A percentile compares a stretch with the other conserved stretches of the same genome.
Evolutionary conservation across 2,113 vertebrate species (phyloP).

Genomic region (Copsychus sechellarum): DNA sequence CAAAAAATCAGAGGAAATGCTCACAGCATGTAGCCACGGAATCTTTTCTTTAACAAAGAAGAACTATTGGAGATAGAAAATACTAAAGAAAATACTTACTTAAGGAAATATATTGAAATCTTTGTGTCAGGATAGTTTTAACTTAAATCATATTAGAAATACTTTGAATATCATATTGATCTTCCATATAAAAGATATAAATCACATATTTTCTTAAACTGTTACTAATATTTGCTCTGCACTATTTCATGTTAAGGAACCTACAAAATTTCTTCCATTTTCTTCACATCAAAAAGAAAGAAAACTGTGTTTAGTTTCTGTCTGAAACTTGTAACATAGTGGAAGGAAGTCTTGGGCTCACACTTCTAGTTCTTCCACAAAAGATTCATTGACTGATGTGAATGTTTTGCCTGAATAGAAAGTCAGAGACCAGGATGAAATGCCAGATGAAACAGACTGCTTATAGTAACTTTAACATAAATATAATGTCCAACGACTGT

Average conservation of each 20-base stretch:
- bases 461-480: conserved; percentile 5
- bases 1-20: neutral
- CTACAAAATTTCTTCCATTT: neutral
- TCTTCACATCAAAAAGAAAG: neutral
- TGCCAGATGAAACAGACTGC: neutral
- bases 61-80: neutral
- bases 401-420: neutral
- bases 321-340: neutral
- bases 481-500: neutral
- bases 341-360: neutral
- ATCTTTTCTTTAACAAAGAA: neutral
- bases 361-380: neutral
- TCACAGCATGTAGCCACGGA: neutral
- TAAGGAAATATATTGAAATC: neutral
- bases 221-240: neutral
- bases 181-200: neutral
- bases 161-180: neutral
- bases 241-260: neutral
- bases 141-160: neutral
- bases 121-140: neutral
- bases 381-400: conserved; percentile 5
- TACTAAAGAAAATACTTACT: neutral
- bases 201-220: neutral
- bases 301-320: neutral
- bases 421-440: neutral